A percentile compares a stretch with the other conserved stretches of the same genome.
phyloP scores from a whole-genome alignment of 1,140 invertebrate genomes.

The Drosophila eugracilis region DNA sequence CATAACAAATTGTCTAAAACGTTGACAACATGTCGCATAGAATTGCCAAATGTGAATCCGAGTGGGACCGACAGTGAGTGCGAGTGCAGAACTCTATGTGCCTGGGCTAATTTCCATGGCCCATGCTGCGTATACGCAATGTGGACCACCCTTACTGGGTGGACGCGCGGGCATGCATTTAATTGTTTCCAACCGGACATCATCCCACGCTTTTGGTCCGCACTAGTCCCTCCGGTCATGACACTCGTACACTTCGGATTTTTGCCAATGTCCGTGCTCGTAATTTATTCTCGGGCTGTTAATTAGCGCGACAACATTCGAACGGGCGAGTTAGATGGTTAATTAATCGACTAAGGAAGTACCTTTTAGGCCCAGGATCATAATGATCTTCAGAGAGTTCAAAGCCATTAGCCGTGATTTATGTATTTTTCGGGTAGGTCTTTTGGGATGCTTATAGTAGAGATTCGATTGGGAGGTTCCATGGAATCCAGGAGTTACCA shows the following conservation, averaged over 20 bases:
- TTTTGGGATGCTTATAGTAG: background rate
- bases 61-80: constrained; percentile 11
- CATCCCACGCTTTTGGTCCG: background rate
- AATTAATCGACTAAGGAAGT: constrained; percentile 1
- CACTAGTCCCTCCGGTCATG: constrained; percentile 19
- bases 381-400: background rate
- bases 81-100: constrained; percentile 12
- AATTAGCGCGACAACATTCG: constrained; percentile 66
- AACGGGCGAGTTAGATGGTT: background rate
- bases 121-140: constrained; percentile 65
- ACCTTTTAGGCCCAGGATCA: background rate
- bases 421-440: background rate
- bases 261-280: constrained; percentile 57
- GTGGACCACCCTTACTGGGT: constrained; percentile 20
- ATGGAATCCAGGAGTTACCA: too few species aligned
- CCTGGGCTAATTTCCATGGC: constrained; percentile 48
- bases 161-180: constrained; percentile 62
- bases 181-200: constrained; percentile 60
- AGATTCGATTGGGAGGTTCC: background rate
- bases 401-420: background rate
- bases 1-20: constrained; percentile 82
- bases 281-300: constrained; percentile 76
- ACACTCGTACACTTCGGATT: constrained; percentile 42
- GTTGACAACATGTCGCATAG: constrained; percentile 69
- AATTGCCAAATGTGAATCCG: constrained; percentile 31